phyloP scores from a whole-genome alignment of 2,888 invertebrate species.

The Andricus curvator region DNA sequence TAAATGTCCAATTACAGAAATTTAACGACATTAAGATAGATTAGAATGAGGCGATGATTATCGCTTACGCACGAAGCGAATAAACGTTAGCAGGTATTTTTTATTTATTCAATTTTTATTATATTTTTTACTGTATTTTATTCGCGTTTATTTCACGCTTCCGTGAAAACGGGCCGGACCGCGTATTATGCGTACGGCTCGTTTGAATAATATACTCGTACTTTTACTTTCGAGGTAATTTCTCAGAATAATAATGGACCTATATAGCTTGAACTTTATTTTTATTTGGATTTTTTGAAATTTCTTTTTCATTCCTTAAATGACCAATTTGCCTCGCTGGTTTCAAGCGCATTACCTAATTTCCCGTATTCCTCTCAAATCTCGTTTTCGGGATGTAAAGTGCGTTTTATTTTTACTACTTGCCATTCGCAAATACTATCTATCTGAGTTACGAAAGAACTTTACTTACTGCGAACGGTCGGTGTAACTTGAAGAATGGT shows the following conservation, averaged over 20 bases:
- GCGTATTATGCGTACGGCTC: slow-evolving; percentile 12
- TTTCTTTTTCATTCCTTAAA: slow-evolving; percentile 8
- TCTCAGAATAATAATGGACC: slow-evolving; percentile 34
- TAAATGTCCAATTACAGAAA: slow-evolving; percentile 62
- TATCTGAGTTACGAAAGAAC: slow-evolving; percentile 41
- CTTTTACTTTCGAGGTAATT: slow-evolving; percentile 47
- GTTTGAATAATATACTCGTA: slow-evolving; percentile 39
- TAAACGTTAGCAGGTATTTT: slow-evolving; percentile 44
- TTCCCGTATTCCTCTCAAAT: slow-evolving; percentile 31
- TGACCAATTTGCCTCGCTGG: slow-evolving; percentile 1
- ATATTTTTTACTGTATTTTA: too few relatives aligned
- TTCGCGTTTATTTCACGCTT: slow-evolving; percentile 49
- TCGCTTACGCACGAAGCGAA: slow-evolving; percentile 56
- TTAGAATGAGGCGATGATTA: slow-evolving; percentile 64
- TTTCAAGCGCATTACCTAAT: slow-evolving; percentile 6
- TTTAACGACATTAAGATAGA: slow-evolving; percentile 58
- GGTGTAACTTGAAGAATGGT: slow-evolving; percentile 83
- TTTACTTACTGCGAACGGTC: slow-evolving; percentile 81
- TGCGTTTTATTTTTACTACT: slow-evolving; percentile 40
- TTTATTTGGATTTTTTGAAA: slow-evolving; percentile 24
- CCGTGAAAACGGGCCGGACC: slow-evolving; percentile 46
- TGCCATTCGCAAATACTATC: slow-evolving; percentile 40
- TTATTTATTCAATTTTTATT: too few relatives aligned
- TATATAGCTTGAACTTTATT: slow-evolving; percentile 5
- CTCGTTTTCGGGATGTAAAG: slow-evolving; percentile 34